phyloP scores from a whole-genome alignment of 1,140 invertebrate species.

The Thaumatotibia leucotreta region DNA sequence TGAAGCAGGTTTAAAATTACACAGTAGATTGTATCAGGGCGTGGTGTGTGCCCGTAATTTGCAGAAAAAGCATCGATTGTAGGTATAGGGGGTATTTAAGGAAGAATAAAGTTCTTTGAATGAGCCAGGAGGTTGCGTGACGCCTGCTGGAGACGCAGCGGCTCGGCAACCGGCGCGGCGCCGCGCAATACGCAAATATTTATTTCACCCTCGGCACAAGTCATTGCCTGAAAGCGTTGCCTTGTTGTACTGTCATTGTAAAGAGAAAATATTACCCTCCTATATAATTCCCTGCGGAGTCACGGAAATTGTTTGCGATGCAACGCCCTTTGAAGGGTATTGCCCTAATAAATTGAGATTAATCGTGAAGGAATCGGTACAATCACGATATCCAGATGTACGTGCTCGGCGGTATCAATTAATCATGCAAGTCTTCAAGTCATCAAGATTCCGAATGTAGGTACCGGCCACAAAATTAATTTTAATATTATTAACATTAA shows the following conservation, averaged over 20 bases:
- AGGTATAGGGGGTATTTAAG: conserved; percentile 28
- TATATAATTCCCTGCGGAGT: conserved; percentile 50
- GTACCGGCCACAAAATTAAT: too few relatives aligned
- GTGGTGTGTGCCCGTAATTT: conserved; percentile 20
- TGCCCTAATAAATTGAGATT: conserved; percentile 33
- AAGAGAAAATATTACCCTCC: conserved; percentile 56
- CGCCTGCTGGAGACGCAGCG: conserved; percentile 28
- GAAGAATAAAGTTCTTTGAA: conserved; percentile 54
- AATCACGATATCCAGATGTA: conserved; percentile 9
- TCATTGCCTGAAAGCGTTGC: conserved; percentile 65
- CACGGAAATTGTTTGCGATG: conserved; percentile 37
- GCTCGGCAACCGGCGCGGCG: conserved; percentile 26
- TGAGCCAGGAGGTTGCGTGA: conserved; percentile 48
- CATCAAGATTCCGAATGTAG: not conserved
- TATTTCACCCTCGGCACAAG: conserved; percentile 49
- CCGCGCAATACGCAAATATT: conserved; percentile 56
- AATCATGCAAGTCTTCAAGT: not conserved
- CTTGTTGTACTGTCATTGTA: conserved; percentile 48
- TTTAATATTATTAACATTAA: too few relatives aligned
- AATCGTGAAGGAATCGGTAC: conserved; percentile 19
- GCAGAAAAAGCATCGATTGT: conserved; percentile 22
- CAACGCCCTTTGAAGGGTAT: conserved; percentile 23
- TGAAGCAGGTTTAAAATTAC: not conserved
- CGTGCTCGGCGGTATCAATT: not conserved
- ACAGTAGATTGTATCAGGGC: not conserved